A percentile compares a stretch with the other conserved stretches of the same genome.
Conservation (phyloP, 2,113 vertebrate species). For the Cephalophus harveyi region DNA sequence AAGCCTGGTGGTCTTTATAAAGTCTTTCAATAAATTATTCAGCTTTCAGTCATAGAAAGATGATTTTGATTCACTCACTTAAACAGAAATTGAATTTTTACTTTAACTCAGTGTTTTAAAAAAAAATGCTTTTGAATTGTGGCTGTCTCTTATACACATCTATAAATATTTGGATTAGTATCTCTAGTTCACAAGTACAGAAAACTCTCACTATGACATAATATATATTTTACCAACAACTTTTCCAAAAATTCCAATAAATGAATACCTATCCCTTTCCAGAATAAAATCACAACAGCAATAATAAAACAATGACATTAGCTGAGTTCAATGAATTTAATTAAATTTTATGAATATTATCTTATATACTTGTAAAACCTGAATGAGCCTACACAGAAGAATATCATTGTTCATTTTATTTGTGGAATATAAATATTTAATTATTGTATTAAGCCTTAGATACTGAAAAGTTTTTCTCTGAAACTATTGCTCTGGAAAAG, state of each 20-base stretch:
- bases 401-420: neutral
- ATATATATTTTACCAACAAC: neutral
- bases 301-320: neutral
- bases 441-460: neutral
- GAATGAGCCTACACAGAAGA: neutral
- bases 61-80: neutral
- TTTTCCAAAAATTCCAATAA: neutral
- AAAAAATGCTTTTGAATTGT: too few relatives aligned
- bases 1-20: neutral
- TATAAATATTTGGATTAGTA: neutral
- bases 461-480: neutral
- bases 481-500: neutral
- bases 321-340: neutral
- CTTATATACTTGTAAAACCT: neutral
- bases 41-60: neutral
- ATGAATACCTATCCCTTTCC: neutral
- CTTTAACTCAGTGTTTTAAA: neutral
- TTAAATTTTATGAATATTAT: neutral
- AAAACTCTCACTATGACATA: neutral
- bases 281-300: neutral
- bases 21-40: neutral
- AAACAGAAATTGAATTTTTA: neutral
- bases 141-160: too few relatives aligned
- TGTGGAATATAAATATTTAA: neutral
- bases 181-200: neutral